phyloP scores from a whole-genome alignment of 2,888 invertebrate species.

The Brassicogethes aeneus region DNA sequence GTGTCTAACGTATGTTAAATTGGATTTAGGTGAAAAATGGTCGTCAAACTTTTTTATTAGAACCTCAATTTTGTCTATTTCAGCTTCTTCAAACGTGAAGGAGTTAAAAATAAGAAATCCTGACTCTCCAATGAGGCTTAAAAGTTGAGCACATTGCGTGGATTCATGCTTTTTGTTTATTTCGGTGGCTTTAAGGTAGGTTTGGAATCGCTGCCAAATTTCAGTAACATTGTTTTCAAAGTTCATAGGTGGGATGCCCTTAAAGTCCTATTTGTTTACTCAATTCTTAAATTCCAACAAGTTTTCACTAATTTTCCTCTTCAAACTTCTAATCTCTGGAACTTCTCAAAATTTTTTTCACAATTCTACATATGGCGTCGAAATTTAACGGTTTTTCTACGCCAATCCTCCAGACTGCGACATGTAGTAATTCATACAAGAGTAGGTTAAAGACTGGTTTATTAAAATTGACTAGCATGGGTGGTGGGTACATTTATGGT shows the following conservation, averaged over 20 bases:
- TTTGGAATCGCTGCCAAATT: conserved; percentile 10
- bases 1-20: conserved; percentile 7
- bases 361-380: neutral
- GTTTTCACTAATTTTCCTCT: too few relatives aligned
- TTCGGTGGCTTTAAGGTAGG: conserved; percentile 1
- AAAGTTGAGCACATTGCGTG: neutral
- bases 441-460: neutral
- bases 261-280: neutral
- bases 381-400: conserved; percentile 1
- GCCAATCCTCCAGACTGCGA: neutral
- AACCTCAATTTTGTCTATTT: conserved; percentile 1
- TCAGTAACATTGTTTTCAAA: conserved; percentile 9
- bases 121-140: conserved; percentile 1
- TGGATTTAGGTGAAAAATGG: conserved; percentile 4
- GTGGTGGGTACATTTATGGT: neutral
- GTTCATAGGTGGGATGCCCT: conserved; percentile 5
- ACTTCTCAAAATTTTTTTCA: neutral
- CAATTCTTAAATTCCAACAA: neutral
- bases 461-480: neutral
- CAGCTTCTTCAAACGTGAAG: neutral
- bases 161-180: neutral
- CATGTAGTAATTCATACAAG: neutral
- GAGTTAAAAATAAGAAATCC: conserved; percentile 3
- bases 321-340: neutral
- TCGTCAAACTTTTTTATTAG: conserved; percentile 2